Evolutionary conservation across 2,113 vertebrate species (phyloP), one percentile per base, ranked within the genome.

Genomic region (Prionailurus viverrinus): DNA sequence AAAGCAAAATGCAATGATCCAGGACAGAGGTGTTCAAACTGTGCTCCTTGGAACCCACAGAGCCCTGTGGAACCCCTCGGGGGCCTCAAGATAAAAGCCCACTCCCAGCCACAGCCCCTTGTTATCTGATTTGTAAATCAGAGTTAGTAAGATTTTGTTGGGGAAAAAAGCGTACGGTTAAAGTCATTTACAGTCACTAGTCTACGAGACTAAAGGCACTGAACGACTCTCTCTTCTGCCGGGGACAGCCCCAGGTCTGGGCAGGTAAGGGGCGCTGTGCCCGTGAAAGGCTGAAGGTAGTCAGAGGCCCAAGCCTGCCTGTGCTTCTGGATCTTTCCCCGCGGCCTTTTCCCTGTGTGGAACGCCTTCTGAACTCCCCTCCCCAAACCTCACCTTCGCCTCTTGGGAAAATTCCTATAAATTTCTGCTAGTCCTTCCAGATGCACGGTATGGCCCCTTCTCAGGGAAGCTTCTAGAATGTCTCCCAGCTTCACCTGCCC

Each of bases 121-220:
- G 63, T 16, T 21, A 82, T 15, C 69, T 73, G 21, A 16, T 41
- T 86, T 68, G 5, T 15, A 69, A 69, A 82, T 10, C 55, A 39
- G 11, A 53, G 48, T 41, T 51, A 83, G 58, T 78, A 58, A 80
- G 45, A 78, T 78, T 66, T 76, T 84, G 45, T 29, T 39, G 66
- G 41, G 21, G 55, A 55, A 81, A 94, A 63, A 29, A 74, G 4
- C 18, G 71, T 29, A 74, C 2, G 18, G 66, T 51, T 76, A 66
- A 91, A 76, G 53, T 91, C 33, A 41, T 94, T 86, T 58, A 33
- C 90, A 94, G 76, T 33, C 18, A 36, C n/a, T 69, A 33, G 4
- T 27, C 48, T 8, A 9, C 14, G 63, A 76, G 7, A 63, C 8
- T 25, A 68, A 82, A 63, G 65, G 13, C 33, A 45, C 81, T 1